Evolutionary conservation across 1,140 invertebrate species (phyloP).

Genomic region (Rhopalosiphum maidis): DNA sequence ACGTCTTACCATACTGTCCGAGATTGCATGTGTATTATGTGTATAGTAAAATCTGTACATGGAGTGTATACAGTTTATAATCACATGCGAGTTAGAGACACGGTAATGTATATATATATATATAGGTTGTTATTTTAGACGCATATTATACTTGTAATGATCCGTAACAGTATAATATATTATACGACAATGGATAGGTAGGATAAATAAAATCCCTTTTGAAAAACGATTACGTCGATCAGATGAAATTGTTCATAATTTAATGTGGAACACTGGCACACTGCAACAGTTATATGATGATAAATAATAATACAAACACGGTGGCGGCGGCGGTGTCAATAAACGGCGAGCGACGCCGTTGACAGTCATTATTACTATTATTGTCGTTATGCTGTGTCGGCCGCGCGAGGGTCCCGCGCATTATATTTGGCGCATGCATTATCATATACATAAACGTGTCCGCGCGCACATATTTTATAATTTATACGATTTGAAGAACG

Average conservation of each 20-base stretch:
- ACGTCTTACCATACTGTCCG: neutral
- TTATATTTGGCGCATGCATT: neutral
- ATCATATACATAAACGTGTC: neutral
- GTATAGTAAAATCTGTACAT: neutral
- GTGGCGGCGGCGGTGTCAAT: neutral
- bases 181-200: neutral
- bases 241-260: neutral
- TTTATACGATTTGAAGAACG: slow-evolving; percentile 53
- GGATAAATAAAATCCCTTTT: neutral
- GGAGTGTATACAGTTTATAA: neutral
- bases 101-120: neutral
- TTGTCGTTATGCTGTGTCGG: neutral
- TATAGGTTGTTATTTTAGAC: neutral
- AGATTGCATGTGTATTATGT: neutral
- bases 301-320: slow-evolving; percentile 16
- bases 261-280: neutral
- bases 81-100: neutral
- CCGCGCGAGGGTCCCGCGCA: neutral
- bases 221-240: neutral
- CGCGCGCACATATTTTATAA: neutral
- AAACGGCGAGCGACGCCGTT: neutral
- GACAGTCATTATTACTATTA: neutral
- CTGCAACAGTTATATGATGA: neutral
- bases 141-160: neutral
- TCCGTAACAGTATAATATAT: neutral